Evolutionary conservation across 1,140 invertebrate species (phyloP).

Genomic region (Bombyx mandarina): DNA sequence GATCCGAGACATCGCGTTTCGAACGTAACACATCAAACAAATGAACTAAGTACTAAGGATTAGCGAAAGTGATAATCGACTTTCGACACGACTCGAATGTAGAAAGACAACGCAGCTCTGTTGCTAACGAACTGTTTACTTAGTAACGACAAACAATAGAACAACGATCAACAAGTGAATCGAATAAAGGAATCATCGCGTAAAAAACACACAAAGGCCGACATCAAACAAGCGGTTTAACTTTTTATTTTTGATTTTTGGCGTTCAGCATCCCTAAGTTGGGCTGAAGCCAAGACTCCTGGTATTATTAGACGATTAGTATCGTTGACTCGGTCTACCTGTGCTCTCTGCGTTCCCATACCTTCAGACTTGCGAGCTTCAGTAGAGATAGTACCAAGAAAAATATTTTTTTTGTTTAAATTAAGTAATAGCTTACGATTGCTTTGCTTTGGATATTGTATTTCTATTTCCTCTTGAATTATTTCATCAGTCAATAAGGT

Average conservation of each 20-base stretch:
- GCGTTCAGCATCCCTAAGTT: constrained; percentile 23
- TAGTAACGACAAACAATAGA: too few relatives aligned
- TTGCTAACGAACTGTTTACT: too few relatives aligned
- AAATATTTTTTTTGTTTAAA: too few relatives aligned
- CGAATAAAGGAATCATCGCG: too few relatives aligned
- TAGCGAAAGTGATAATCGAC: constrained; percentile 12
- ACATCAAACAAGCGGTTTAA: background rate
- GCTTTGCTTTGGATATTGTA: too few relatives aligned
- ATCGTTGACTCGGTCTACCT: constrained; percentile 42
- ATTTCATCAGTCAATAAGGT: too few relatives aligned
- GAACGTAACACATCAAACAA: too few relatives aligned
- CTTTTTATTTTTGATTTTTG: constrained; percentile 1
- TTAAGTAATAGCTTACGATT: too few relatives aligned
- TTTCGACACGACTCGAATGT: constrained; percentile 8
- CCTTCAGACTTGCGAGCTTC: constrained; percentile 3
- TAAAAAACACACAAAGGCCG: background rate
- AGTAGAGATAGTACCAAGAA: too few relatives aligned
- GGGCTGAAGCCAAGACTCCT: constrained; percentile 43
- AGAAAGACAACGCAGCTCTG: background rate
- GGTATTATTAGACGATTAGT: constrained; percentile 58
- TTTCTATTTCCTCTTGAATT: too few relatives aligned
- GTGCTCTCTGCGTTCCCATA: constrained; percentile 14
- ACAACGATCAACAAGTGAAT: too few relatives aligned
- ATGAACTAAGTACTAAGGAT: background rate
- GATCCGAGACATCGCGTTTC: too few relatives aligned